Base-by-base conservation (phyloP, 1,140 invertebrate genomes). In the Stegodyphus dumicola region DNA sequence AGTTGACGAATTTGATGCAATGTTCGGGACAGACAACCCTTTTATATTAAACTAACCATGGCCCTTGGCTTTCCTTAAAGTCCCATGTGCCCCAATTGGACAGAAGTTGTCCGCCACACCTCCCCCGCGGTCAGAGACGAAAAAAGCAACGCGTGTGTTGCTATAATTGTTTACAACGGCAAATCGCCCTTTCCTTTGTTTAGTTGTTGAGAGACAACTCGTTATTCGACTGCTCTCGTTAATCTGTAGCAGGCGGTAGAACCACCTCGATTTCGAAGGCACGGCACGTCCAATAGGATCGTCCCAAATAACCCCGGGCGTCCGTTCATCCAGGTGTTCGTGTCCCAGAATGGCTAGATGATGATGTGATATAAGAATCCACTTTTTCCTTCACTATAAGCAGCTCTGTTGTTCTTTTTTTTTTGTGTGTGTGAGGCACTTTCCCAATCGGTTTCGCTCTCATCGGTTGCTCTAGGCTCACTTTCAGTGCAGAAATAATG, bases 101-200 rank as follows among this genome's bases (percentile, higher is more conserved):
- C 48, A 53, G 9, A 10, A 60, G 13, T 18, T 60, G n/a, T 10
- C 11, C 76, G 64, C 76, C 80, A 83, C 80, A 66, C 80, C 80
- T 83, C 80, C 80, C 80, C 74, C 81, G 73, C 81, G 80, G 71
- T 53, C 51, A 69, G 54, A 76, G 15, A 56, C 17, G 69, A 76
- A 76, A 77, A 85, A 70, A 76, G 33, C 13, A 71, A 52, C 71
- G 80, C 69, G 60, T 75, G 73, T 65, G 71, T 67, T 69, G 74
- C 81, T 85, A 85, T 85, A 85, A 85, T 85, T 85, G 81, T 85
- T 85, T 77, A 85, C 81, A 60, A 33, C 74, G 53, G 11, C 18
- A 33, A 71, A 71, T 71, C 33, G 81, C 52, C n/a, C 73, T 33
- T 79, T 70, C 70, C 81, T 85, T 85, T 85, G 81, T 85, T 70